Percentiles rank a stretch among this genome's conserved stretches.
Conservation (phyloP, 2,797 vertebrate genomes). For the Cercopithecus neglectus region DNA sequence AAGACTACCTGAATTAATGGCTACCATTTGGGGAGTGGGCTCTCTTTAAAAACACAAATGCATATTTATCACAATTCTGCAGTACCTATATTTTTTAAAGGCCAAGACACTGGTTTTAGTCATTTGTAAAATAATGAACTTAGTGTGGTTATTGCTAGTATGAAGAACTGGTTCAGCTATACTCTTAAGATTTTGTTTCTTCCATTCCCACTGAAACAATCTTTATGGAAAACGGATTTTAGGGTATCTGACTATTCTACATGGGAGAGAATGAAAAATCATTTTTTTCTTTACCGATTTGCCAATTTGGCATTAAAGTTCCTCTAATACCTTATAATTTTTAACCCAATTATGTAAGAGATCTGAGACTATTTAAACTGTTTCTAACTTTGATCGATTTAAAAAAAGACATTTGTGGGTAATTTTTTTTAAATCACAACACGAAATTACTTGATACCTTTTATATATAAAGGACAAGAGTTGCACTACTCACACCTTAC, state of each 20-base stretch:
- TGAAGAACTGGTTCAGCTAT: background rate
- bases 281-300: background rate
- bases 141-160: background rate
- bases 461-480: background rate
- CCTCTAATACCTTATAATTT: background rate
- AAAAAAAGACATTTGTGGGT: background rate
- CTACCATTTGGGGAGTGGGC: background rate
- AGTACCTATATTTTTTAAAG: background rate
- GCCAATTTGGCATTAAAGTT: background rate
- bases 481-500: background rate
- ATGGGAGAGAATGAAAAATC: background rate
- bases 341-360: background rate
- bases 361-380: background rate
- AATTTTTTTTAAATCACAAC: background rate
- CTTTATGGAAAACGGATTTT: background rate
- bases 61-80: background rate
- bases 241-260: background rate
- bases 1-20: background rate
- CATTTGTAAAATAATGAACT: slow-evolving; percentile 5
- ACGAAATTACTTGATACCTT: background rate
- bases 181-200: background rate
- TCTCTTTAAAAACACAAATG: background rate
- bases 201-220: background rate
- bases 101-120: background rate
- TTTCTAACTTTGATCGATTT: background rate